Percentiles rank a stretch among this genome's conserved stretches.
Evolutionary conservation across 1,140 invertebrate genomes (phyloP).

Genomic region (Papilio polytes): DNA sequence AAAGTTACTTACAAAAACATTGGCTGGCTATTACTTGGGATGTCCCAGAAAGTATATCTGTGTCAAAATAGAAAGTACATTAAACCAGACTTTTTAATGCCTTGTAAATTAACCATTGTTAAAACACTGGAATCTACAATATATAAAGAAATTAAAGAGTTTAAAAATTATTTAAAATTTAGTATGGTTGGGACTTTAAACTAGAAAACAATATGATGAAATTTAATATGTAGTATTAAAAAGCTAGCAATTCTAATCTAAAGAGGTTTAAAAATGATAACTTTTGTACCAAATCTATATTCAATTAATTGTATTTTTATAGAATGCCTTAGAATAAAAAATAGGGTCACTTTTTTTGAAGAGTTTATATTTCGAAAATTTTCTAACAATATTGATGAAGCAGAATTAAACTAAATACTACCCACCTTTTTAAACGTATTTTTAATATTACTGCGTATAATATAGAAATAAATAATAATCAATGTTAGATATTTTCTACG

Average conservation of each 20-base stretch:
- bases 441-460: background rate
- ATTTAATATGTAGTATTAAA: no score
- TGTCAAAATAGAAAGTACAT: conserved; percentile 29
- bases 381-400: background rate
- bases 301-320: no score
- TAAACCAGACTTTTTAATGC: conserved; percentile 5
- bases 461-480: background rate
- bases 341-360: no score
- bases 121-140: background rate
- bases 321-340: no score
- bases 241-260: background rate
- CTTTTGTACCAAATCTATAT: no score
- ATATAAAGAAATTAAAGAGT: background rate
- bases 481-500: background rate
- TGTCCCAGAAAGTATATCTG: conserved; percentile 18
- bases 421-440: background rate
- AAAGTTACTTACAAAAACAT: background rate
- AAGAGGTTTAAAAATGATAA: no score
- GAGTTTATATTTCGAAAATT: background rate
- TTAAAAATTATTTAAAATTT: background rate
- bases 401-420: background rate
- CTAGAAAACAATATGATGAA: background rate
- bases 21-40: background rate
- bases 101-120: background rate
- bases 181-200: background rate